These are phyloP conservation scores for Drosophila guanche DNA, from an alignment of 1,140 invertebrate genomes.

Conservation along the genomic window DNA sequence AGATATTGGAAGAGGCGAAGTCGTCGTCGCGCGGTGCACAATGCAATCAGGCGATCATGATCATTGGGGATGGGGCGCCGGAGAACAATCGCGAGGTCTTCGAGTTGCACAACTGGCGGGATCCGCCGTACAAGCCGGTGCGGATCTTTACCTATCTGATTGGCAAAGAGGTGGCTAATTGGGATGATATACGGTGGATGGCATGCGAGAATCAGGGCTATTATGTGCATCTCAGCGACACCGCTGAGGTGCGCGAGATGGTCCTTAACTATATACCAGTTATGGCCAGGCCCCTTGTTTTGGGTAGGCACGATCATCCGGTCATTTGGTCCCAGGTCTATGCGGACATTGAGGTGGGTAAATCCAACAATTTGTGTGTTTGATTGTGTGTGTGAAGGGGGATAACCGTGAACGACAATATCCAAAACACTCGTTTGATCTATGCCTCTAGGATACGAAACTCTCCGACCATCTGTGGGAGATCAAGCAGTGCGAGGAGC, in stretches of 20 bases:
- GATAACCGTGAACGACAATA: neutral
- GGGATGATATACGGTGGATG: slow-evolving; percentile 96
- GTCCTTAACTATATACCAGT: slow-evolving; percentile 96
- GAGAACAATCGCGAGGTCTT: slow-evolving; percentile 97
- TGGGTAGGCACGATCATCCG: slow-evolving; percentile 90
- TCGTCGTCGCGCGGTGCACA: slow-evolving; percentile 86
- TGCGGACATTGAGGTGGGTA: slow-evolving; percentile 92
- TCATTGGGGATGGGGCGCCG: slow-evolving; percentile 98
- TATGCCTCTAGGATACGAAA: slow-evolving; percentile 89
- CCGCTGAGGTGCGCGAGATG: slow-evolving; percentile 97
- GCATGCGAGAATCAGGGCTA: slow-evolving; percentile 97
- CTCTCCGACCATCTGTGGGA: slow-evolving; percentile 96
- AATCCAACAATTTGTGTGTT: too few species aligned
- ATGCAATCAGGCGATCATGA: slow-evolving; percentile 95
- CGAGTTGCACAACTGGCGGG: slow-evolving; percentile 92
- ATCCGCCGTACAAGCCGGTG: slow-evolving; percentile 89
- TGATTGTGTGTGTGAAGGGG: too few species aligned
- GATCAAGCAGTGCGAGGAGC: slow-evolving; percentile 89
- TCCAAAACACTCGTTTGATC: slow-evolving; percentile 29
- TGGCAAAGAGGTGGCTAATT: slow-evolving; percentile 93
- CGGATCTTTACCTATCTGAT: slow-evolving; percentile 99
- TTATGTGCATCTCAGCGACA: slow-evolving; percentile 95
- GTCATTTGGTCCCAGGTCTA: slow-evolving; percentile 96
- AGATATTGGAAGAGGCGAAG: slow-evolving; percentile 89
- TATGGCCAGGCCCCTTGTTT: slow-evolving; percentile 93